Evolutionary conservation across 1,140 invertebrate species (phyloP).

Genomic region (Oedothorax gibbosus): DNA sequence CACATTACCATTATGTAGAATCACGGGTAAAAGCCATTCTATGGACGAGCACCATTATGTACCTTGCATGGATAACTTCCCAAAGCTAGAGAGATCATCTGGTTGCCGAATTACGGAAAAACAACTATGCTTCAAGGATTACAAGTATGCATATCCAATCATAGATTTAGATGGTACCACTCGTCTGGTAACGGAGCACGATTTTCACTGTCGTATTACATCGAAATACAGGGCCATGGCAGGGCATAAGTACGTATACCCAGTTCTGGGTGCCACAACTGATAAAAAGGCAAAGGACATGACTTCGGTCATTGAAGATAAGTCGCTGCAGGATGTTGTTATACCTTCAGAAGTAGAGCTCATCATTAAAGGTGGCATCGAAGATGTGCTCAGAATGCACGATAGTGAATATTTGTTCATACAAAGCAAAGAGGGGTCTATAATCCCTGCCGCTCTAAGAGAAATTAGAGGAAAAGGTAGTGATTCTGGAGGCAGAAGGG

Average conservation of each 20-base stretch:
- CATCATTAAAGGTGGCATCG: constrained; percentile 57
- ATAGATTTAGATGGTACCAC: constrained; percentile 38
- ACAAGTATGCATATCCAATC: constrained; percentile 68
- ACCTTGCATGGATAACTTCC: constrained; percentile 64
- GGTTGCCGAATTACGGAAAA: constrained; percentile 64
- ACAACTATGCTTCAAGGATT: constrained; percentile 75
- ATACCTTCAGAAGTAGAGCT: constrained; percentile 60
- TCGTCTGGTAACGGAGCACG: constrained; percentile 52
- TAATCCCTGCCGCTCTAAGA: constrained; percentile 33
- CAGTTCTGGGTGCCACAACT: constrained; percentile 72
- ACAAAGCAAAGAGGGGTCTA: constrained; percentile 34
- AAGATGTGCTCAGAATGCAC: constrained; percentile 66
- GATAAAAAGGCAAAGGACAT: constrained; percentile 73
- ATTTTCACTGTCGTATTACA: constrained; percentile 60
- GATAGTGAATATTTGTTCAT: constrained; percentile 73
- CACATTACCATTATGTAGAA: constrained; percentile 77
- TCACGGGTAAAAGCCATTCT: constrained; percentile 81
- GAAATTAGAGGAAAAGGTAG: constrained; percentile 24
- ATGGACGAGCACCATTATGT: constrained; percentile 66
- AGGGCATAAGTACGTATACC: constrained; percentile 75
- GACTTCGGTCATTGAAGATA: constrained; percentile 72
- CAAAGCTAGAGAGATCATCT: constrained; percentile 62
- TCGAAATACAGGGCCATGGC: constrained; percentile 52
- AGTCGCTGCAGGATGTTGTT: constrained; percentile 30
- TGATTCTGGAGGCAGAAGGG: neutral